Evolutionary conservation across 2,797 vertebrate genomes (phyloP).

Genomic region (Anableps anableps): DNA sequence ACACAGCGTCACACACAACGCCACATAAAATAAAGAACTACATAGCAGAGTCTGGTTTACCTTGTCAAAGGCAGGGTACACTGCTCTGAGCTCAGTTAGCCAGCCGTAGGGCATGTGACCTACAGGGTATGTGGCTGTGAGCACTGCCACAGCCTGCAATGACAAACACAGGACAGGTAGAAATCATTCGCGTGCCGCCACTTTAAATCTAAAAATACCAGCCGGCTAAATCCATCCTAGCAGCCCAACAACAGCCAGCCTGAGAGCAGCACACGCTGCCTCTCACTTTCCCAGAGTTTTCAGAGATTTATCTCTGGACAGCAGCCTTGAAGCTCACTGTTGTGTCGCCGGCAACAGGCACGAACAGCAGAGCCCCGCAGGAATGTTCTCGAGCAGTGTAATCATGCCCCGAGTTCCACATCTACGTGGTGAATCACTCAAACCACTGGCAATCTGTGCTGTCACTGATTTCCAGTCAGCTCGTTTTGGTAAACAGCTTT

Average conservation of each 20-base stretch:
- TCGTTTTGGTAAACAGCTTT: conserved; percentile 75
- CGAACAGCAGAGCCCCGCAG: conserved; percentile 50
- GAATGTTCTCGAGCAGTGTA: conserved; percentile 67
- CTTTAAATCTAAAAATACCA: conserved; percentile 38
- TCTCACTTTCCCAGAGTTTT: conserved; percentile 40
- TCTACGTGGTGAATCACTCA: conserved; percentile 69
- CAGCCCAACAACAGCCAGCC: conserved; percentile 35
- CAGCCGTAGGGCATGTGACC: conserved; percentile 99
- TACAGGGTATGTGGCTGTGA: conserved; percentile 97
- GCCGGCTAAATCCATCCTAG: conserved; percentile 36
- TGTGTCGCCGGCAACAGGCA: conserved; percentile 57
- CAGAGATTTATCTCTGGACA: conserved; percentile 39
- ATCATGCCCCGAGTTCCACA: conserved; percentile 60
- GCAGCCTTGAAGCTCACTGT: conserved; percentile 50
- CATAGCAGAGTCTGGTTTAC: conserved; percentile 67
- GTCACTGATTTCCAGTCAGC: conserved; percentile 69
- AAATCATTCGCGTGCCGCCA: conserved; percentile 25
- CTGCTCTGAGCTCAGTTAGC: conserved; percentile 95
- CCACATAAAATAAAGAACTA: background rate
- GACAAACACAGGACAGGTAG: conserved; percentile 50
- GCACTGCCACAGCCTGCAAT: conserved; percentile 92
- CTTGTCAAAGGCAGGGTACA: conserved; percentile 99
- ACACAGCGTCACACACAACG: conserved; percentile 3
- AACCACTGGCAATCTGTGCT: conserved; percentile 68
- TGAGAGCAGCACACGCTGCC: conserved; percentile 22